phyloP scores from a whole-genome alignment of 1,140 invertebrate species.

The Gryon sp. region DNA sequence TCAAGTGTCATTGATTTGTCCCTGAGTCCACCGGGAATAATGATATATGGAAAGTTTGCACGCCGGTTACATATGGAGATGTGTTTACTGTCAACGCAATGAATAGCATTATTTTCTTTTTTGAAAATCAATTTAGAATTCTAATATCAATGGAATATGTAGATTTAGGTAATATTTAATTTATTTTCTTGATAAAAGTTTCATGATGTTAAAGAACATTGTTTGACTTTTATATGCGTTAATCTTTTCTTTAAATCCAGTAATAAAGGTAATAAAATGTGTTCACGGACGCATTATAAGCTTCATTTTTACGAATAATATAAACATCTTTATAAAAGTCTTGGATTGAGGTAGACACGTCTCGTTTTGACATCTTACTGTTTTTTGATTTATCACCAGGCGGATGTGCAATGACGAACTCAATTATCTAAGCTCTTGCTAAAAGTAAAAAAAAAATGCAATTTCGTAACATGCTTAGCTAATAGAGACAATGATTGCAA shows the following conservation, averaged over 20 bases:
- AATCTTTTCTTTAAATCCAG: too few species aligned
- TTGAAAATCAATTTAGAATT: too few species aligned
- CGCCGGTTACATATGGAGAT: too few species aligned
- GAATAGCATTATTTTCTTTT: too few species aligned
- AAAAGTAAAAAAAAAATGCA: constrained; percentile 23
- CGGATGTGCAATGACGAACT: constrained; percentile 54
- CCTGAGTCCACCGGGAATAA: too few species aligned
- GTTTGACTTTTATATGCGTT: too few species aligned
- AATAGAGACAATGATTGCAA: constrained; percentile 11
- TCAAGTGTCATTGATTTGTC: constrained; percentile 8
- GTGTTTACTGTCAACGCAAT: too few species aligned
- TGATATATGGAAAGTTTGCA: too few species aligned
- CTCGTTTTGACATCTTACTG: constrained; percentile 39
- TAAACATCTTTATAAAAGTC: constrained; percentile 47
- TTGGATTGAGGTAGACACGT: constrained; percentile 49
- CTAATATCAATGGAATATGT: too few species aligned
- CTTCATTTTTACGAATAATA: constrained; percentile 50
- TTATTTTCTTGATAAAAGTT: too few species aligned
- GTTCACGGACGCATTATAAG: constrained; percentile 19
- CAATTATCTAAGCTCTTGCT: constrained; percentile 34
- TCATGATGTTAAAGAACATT: too few species aligned
- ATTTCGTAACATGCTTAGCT: constrained; percentile 17
- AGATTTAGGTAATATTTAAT: too few species aligned
- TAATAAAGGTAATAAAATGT: constrained; percentile 37
- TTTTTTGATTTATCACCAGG: constrained; percentile 57